Conservation (phyloP, 1,140 invertebrate species). For the Ceratina japonica region DNA sequence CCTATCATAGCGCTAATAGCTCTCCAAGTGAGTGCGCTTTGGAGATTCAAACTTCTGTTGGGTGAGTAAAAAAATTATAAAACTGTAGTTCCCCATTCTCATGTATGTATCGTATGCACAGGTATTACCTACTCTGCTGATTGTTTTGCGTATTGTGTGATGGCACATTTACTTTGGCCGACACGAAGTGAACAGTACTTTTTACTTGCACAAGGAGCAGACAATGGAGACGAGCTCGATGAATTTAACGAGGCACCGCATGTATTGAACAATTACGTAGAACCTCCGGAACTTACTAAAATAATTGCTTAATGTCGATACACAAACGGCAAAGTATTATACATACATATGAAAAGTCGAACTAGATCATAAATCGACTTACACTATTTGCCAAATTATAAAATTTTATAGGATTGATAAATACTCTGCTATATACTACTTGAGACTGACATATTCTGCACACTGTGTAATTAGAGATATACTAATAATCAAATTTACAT, state of each 20-base stretch:
- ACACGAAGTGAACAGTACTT: conserved; percentile 94
- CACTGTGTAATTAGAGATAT: conserved; percentile 57
- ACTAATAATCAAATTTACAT: conserved; percentile 51
- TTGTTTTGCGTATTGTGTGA: conserved; percentile 95
- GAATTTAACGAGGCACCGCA: conserved; percentile 96
- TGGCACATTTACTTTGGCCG: conserved; percentile 96
- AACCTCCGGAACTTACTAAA: conserved; percentile 77
- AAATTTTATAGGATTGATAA: conserved; percentile 60
- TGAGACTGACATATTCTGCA: conserved; percentile 76
- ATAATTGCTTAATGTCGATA: conserved; percentile 73
- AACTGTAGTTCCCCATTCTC: background rate
- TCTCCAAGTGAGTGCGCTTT: conserved; percentile 94
- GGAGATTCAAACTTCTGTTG: conserved; percentile 96
- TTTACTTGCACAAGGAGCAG: conserved; percentile 85
- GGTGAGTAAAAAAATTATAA: conserved; percentile 82
- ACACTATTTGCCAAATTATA: conserved; percentile 72
- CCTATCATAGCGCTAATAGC: conserved; percentile 96
- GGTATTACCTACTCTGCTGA: conserved; percentile 97
- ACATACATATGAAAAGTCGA: conserved; percentile 44
- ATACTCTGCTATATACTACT: conserved; percentile 66
- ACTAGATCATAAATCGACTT: conserved; percentile 62
- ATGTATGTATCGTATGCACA: conserved; percentile 69
- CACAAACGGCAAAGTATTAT: conserved; percentile 29
- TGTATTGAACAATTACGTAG: conserved; percentile 84
- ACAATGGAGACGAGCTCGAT: conserved; percentile 90